phyloP scores from a whole-genome alignment of 2,113 vertebrate species.

The Carlito syrichta region DNA sequence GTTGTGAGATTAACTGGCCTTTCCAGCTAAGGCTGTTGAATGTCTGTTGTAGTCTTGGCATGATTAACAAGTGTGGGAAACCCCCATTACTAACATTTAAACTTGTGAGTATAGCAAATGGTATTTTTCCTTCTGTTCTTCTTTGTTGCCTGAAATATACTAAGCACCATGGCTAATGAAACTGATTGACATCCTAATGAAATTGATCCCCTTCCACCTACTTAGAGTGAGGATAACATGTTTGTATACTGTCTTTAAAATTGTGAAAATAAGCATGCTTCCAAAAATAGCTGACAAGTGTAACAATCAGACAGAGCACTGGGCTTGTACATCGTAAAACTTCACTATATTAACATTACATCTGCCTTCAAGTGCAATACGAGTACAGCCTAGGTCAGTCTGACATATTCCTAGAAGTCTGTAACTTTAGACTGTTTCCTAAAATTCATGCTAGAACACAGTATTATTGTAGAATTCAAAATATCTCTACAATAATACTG shows the following conservation, averaged over 20 bases:
- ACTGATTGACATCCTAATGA: conserved; percentile 29
- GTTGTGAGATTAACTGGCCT: conserved; percentile 22
- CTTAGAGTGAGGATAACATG: background rate
- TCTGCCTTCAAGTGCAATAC: background rate
- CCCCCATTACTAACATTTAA: conserved; percentile 56
- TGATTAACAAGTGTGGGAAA: conserved; percentile 51
- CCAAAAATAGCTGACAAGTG: background rate
- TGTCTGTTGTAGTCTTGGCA: conserved; percentile 51
- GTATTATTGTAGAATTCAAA: no score
- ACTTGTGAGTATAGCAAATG: background rate
- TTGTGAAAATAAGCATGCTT: conserved; percentile 29
- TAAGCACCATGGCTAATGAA: conserved; percentile 20
- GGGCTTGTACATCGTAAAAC: background rate
- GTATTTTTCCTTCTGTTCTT: conserved; percentile 2
- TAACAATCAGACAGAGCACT: background rate
- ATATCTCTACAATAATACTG: background rate
- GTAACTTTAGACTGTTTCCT: background rate
- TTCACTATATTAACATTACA: background rate
- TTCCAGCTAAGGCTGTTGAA: conserved; percentile 31
- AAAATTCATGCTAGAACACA: background rate
- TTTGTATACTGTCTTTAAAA: conserved; percentile 25
- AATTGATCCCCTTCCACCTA: background rate
- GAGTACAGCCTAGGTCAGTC: background rate
- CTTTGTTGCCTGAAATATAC: background rate
- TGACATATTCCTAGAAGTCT: background rate